Conservation (phyloP, 2,113 vertebrate species). For the Coptodon bakossiorum region DNA sequence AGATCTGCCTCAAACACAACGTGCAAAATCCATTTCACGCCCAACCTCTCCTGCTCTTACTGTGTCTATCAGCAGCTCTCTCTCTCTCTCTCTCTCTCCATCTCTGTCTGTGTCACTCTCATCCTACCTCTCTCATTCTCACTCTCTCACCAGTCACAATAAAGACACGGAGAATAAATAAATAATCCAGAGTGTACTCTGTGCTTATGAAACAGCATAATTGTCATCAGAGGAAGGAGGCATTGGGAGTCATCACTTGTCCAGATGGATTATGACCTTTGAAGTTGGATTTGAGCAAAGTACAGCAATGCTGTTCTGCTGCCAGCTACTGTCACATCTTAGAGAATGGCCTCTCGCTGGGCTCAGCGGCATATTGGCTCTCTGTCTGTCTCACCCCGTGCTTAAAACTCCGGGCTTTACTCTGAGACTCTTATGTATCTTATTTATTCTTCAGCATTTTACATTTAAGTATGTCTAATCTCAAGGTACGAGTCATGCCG, state of each 20-base stretch:
- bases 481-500: not conserved
- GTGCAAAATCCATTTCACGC: slow-evolving; percentile 54
- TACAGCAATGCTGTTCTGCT: slow-evolving; percentile 36
- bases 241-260: slow-evolving; percentile 51
- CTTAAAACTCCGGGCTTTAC: not conserved
- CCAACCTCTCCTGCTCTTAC: slow-evolving; percentile 33
- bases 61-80: not conserved
- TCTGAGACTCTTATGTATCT: not conserved
- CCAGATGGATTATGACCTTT: slow-evolving; percentile 62
- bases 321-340: slow-evolving; percentile 51
- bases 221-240: slow-evolving; percentile 29
- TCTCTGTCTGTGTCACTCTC: not conserved
- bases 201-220: slow-evolving; percentile 46
- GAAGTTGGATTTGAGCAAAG: slow-evolving; percentile 63
- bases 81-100: not conserved
- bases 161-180: slow-evolving; percentile 35
- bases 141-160: slow-evolving; percentile 10
- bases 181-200: slow-evolving; percentile 35
- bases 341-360: slow-evolving; percentile 9
- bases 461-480: not conserved
- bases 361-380: not conserved
- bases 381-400: not conserved
- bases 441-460: slow-evolving; percentile 9
- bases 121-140: not conserved
- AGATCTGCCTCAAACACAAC: slow-evolving; percentile 43